Evolutionary conservation across 2,888 invertebrate species (phyloP), one percentile per base, ranked within the genome.

Genomic region (Nemotelus nigrinus): DNA sequence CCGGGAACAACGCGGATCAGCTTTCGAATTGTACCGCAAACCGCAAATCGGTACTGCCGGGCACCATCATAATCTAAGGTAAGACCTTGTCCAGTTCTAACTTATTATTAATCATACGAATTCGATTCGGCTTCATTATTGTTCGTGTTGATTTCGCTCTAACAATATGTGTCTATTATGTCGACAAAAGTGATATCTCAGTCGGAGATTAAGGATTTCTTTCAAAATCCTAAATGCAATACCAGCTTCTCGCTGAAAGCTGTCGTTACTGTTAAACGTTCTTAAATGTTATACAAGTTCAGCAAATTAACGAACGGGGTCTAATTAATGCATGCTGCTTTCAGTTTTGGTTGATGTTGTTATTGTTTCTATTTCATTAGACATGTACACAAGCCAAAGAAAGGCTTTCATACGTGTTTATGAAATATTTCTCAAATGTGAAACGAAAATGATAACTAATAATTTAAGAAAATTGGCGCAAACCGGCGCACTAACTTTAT

Each of bases 1-100:
- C 83, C 90, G 94, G 82, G 96, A 96, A 85, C 96, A 96, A 84
- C 89, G 96, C 76, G 96, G 96, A 47, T 96, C 96, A 80, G 97
- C 97, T n/a, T 97, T 97, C 86, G 97, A 97, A 87, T 89, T 97
- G 80, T 97, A 97, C 86, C 92, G 96, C 81, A 97, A 97, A 87
- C 96, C 96, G 7, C 92, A 94, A 84, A 85, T 87, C 80, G 87
- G 87, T 80, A 84, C 85, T 39, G 84, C 85, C 47, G 86, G 86
- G 83, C 92, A 92, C 86, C 93, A 94, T 90, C 93, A 94, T 86
- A 94, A 93, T 84, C 88, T 94, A 87, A 93, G 94, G 94, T 94
- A 89, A 89, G 88, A 25, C 10, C 7, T 39, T 57, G 25, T 44
- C n/a, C 43, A 44, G 10, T 55, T 60, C 48, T 8, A 79, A 47